Percentiles rank a stretch among this genome's conserved stretches.
Conservation (phyloP, 1,140 invertebrate species). For the Pentalonia nigronervosa region DNA sequence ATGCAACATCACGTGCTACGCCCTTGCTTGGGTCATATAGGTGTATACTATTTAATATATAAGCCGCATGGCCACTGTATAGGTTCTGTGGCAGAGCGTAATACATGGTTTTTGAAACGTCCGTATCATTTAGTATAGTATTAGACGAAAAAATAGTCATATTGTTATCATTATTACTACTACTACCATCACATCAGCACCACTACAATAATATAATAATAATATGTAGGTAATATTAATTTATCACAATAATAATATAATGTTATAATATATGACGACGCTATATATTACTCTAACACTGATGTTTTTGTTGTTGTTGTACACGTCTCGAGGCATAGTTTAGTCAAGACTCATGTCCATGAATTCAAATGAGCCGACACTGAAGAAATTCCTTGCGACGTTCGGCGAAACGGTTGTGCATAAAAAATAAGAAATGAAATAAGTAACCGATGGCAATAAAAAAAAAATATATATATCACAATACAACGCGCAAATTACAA, state of each 20-base stretch:
- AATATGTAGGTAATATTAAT: background rate
- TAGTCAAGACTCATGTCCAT: background rate
- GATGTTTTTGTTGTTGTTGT: background rate
- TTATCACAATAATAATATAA: background rate
- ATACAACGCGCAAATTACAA: background rate
- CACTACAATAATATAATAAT: background rate
- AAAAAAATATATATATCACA: background rate
- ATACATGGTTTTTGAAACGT: background rate
- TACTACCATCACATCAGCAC: background rate
- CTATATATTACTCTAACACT: background rate
- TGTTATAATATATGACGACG: background rate
- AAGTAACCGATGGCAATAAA: background rate
- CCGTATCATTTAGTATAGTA: background rate
- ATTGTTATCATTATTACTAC: background rate
- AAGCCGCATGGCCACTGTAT: background rate
- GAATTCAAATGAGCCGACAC: slow-evolving; percentile 32
- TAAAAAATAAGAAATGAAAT: background rate
- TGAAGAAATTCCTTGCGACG: background rate
- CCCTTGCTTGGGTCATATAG: background rate
- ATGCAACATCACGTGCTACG: slow-evolving; percentile 42
- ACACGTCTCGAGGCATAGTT: background rate
- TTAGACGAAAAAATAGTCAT: background rate
- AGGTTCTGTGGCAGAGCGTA: background rate
- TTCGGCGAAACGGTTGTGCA: background rate
- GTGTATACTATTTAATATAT: background rate